Percentiles rank a stretch among this genome's conserved stretches.
Conservation (phyloP, 2,113 vertebrate species). For the Daphoenositta chrysoptera region DNA sequence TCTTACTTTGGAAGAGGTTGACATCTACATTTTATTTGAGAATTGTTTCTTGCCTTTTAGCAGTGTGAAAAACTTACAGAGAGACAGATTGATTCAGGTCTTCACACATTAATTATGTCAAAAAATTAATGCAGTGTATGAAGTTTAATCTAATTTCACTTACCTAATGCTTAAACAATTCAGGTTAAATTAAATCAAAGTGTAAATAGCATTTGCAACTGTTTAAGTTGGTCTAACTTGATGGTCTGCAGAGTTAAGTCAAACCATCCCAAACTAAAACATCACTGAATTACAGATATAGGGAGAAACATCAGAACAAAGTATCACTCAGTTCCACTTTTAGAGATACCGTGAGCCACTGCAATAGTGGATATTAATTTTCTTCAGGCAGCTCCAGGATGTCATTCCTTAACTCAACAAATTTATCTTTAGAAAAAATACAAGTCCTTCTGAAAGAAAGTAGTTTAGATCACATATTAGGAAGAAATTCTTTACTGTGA, state of each 20-base stretch:
- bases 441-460: not conserved
- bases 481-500: not conserved
- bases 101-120: not conserved
- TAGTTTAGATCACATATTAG: accelerated
- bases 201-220: not conserved
- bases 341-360: not conserved
- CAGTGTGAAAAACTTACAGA: not conserved
- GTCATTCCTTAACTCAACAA: not conserved
- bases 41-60: not conserved
- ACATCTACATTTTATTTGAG: not conserved
- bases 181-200: not conserved
- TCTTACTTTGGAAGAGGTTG: not conserved
- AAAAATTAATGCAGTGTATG: not conserved
- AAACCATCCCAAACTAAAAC: not conserved
- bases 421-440: not conserved
- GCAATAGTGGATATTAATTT: not conserved
- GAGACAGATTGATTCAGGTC: not conserved
- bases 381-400: not conserved
- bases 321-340: not conserved
- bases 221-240: not conserved
- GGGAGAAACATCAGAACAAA: not conserved
- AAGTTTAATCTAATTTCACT: not conserved
- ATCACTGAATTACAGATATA: not conserved
- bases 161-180: not conserved
- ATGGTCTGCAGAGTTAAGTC: not conserved